Evolutionary conservation across 2,888 invertebrate species (phyloP).

Genomic region (Octodonta nipae): DNA sequence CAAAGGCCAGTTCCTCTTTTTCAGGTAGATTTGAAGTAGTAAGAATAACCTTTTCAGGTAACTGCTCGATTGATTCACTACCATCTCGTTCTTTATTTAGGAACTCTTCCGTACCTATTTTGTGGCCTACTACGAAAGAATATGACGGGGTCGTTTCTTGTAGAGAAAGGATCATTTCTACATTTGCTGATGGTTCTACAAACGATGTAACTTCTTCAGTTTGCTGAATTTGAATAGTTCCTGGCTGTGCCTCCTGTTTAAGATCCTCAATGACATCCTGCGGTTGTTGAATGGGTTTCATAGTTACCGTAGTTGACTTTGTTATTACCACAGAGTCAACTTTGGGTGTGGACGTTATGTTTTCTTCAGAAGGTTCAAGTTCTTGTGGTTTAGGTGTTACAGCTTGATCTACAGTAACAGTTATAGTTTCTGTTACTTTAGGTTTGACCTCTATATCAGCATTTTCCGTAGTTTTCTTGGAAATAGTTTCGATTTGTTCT

Average conservation of each 20-base stretch:
- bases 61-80: too few species aligned
- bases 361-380: constrained; percentile 2
- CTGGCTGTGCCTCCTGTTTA: background rate
- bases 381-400: background rate
- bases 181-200: constrained; percentile 26
- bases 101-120: constrained; percentile 11
- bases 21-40: too few species aligned
- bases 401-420: background rate
- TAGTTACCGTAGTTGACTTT: background rate
- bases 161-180: constrained; percentile 27
- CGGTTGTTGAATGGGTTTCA: constrained; percentile 4
- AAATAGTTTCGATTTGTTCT: background rate
- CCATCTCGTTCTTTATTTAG: constrained; percentile 14
- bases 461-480: background rate
- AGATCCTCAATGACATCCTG: background rate
- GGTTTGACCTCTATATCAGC: background rate
- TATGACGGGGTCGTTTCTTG: constrained; percentile 11
- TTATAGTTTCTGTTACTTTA: constrained; percentile 1
- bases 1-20: too few species aligned
- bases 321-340: constrained; percentile 3
- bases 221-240: constrained; percentile 7
- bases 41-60: too few species aligned
- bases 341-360: constrained; percentile 4
- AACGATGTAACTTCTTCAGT: constrained; percentile 12
- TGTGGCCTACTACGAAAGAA: constrained; percentile 4